These are phyloP conservation scores for Philaenus spumarius DNA, from an alignment of 1,140 invertebrate genomes.

Conservation along the genomic window DNA sequence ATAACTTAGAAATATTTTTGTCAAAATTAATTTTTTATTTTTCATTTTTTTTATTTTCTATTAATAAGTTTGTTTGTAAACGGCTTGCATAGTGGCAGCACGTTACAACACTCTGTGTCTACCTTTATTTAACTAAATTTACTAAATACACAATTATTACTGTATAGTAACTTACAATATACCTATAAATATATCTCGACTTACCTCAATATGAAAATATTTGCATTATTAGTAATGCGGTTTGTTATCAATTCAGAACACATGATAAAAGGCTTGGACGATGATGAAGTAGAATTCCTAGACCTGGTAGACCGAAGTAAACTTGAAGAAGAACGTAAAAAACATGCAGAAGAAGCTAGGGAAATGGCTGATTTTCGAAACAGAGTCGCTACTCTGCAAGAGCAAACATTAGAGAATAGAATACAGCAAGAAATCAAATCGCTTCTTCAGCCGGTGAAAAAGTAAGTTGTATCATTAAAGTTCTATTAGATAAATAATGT, in stretches of 20 bases:
- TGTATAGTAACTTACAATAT: too few species aligned
- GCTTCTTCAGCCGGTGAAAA: constrained; percentile 34
- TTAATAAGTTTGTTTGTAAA: too few species aligned
- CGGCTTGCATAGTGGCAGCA: too few species aligned
- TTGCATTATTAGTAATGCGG: constrained; percentile 14
- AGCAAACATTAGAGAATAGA: constrained; percentile 60
- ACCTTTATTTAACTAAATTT: too few species aligned
- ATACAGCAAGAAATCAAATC: constrained; percentile 48
- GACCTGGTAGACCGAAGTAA: constrained; percentile 82
- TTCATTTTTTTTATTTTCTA: too few species aligned
- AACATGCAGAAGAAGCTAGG: constrained; percentile 68
- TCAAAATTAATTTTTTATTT: too few species aligned
- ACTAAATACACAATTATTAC: too few species aligned
- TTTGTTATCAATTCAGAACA: constrained; percentile 60
- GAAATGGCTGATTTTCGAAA: constrained; percentile 79
- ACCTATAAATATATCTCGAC: too few species aligned
- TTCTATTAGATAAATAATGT: too few species aligned
- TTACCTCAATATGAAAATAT: too few species aligned
- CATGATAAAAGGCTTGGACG: constrained; percentile 89
- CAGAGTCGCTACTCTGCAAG: constrained; percentile 67
- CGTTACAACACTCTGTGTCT: too few species aligned
- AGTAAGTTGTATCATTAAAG: constrained; percentile 36
- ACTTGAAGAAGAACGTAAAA: constrained; percentile 72
- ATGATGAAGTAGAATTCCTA: constrained; percentile 91
- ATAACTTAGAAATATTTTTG: too few species aligned